Percentiles rank a stretch among this genome's conserved stretches.
Conservation (phyloP, 2,888 invertebrate species). For the Pristionchus exspectatus region DNA sequence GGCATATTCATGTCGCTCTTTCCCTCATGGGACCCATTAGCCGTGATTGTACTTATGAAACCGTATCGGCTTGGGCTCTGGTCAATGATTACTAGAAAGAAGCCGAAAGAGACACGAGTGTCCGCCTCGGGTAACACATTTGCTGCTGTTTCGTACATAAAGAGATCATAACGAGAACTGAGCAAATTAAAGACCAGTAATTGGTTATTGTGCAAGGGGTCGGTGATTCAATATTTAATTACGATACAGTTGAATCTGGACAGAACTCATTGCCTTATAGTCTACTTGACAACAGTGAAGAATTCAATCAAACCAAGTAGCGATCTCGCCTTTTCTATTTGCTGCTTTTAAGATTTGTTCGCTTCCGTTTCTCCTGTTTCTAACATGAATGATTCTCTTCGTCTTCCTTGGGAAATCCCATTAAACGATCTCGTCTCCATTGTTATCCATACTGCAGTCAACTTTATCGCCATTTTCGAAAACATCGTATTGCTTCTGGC, state of each 20-base stretch:
- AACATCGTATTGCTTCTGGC: background rate
- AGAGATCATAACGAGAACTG: too few relatives aligned
- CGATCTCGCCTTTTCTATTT: background rate
- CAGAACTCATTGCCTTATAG: background rate
- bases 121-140: background rate
- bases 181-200: too few relatives aligned
- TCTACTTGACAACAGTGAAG: background rate
- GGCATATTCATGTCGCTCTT: conserved; percentile 14
- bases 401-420: background rate
- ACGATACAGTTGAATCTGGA: too few relatives aligned
- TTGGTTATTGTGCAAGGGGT: too few relatives aligned
- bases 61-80: background rate
- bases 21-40: conserved; percentile 18
- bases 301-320: background rate
- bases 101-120: background rate
- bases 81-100: background rate
- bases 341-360: background rate
- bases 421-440: background rate
- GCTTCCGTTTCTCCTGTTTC: background rate
- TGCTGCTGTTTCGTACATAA: background rate
- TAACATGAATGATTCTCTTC: background rate
- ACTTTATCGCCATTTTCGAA: background rate
- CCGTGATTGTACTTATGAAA: conserved; percentile 16
- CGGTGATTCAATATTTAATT: too few relatives aligned
- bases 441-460: background rate